These are phyloP conservation scores for Catamblyrhynchus diadema DNA, from an alignment of 2,797 vertebrate species.

Conservation along the genomic window DNA sequence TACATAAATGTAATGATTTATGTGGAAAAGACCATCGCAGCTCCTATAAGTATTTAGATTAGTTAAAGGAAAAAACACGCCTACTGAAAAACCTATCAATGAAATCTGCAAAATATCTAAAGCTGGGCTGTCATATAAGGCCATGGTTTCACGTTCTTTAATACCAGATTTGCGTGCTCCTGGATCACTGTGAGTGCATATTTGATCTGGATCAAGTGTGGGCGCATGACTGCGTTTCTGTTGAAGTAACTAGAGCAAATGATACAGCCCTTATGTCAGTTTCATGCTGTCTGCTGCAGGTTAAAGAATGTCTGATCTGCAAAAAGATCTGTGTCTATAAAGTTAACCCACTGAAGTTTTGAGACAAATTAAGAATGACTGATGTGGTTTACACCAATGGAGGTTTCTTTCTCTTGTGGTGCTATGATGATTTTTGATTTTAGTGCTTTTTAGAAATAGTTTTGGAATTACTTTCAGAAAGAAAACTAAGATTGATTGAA, in stretches of 20 bases:
- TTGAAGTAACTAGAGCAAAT: background rate
- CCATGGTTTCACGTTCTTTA: background rate
- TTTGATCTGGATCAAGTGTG: conserved; percentile 11
- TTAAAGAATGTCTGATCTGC: background rate
- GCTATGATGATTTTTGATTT: background rate
- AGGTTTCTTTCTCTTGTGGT: background rate
- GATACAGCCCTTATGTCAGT: background rate
- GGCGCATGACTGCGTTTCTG: background rate
- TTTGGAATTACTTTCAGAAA: background rate
- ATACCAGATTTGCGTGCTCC: background rate
- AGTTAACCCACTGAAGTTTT: background rate
- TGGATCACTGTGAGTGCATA: background rate
- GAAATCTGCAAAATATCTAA: background rate
- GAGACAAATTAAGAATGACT: background rate
- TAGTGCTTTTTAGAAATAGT: background rate
- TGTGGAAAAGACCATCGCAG: background rate
- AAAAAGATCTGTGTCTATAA: background rate
- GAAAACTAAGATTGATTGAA: background rate
- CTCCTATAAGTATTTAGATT: background rate
- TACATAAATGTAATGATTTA: background rate
- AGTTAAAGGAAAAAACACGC: background rate
- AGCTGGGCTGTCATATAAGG: background rate
- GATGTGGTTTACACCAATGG: background rate
- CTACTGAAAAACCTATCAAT: background rate
- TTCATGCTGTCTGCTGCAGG: background rate